Percentiles rank a stretch among this genome's conserved stretches.
Evolutionary conservation across 1,140 invertebrate species (phyloP).

Genomic region (Saccostrea glomerata): DNA sequence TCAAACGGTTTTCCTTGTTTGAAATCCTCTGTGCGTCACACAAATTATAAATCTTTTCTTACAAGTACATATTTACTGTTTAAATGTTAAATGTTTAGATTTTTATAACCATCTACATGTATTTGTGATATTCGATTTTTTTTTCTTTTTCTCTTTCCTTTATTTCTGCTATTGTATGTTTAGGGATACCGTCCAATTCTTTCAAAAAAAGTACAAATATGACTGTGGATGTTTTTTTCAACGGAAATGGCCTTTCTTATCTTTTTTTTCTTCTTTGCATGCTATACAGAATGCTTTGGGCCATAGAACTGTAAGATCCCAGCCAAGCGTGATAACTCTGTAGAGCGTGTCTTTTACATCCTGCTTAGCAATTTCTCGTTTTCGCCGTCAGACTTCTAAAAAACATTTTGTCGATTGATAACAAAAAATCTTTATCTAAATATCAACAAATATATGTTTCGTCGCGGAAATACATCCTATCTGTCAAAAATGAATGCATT

Average conservation of each 20-base stretch:
- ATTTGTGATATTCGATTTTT: too few species aligned
- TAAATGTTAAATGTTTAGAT: not conserved
- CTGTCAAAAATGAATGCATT: not conserved
- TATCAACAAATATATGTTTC: not conserved
- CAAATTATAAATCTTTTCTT: not conserved
- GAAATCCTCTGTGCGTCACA: slow-evolving; percentile 16
- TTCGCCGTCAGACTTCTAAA: not conserved
- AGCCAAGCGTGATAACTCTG: slow-evolving; percentile 9
- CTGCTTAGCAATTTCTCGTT: not conserved
- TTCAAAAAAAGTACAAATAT: too few species aligned
- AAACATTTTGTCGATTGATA: not conserved
- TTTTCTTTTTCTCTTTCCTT: too few species aligned
- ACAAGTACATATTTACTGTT: not conserved
- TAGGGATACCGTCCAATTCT: too few species aligned
- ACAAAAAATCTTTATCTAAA: not conserved
- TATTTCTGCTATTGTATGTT: too few species aligned
- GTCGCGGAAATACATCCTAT: not conserved
- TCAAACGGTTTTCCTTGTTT: slow-evolving; percentile 10
- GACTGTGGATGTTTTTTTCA: too few species aligned
- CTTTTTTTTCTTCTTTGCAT: not conserved
- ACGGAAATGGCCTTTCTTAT: not conserved
- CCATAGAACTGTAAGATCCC: not conserved
- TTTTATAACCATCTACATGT: too few species aligned
- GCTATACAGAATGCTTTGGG: not conserved
- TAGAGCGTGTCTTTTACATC: not conserved